These are phyloP conservation scores for Rostratula benghalensis DNA, from an alignment of 2,113 vertebrate species.

Conservation along the genomic window DNA sequence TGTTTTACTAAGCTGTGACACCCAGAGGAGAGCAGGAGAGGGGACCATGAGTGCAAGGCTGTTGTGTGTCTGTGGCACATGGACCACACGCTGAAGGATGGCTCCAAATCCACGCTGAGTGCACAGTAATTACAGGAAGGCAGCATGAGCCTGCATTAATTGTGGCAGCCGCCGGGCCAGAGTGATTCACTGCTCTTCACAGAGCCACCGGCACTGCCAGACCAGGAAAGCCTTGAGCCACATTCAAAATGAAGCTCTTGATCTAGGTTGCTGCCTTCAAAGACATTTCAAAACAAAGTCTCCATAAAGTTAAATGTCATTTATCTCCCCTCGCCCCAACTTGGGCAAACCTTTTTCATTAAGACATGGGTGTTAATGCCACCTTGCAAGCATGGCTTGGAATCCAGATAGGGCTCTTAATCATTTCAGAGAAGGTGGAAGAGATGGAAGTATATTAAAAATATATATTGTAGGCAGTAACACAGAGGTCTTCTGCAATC, in stretches of 20 bases:
- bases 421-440: neutral
- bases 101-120: neutral
- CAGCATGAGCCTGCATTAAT: neutral
- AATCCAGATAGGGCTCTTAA: neutral
- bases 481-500: neutral
- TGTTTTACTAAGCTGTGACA: neutral
- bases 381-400: neutral
- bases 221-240: neutral
- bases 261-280: neutral
- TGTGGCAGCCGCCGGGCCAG: neutral
- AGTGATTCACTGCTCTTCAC: neutral
- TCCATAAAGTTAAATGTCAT: neutral
- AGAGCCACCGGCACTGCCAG: accelerated
- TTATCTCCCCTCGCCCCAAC: neutral
- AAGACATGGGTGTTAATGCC: neutral
- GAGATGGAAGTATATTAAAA: neutral
- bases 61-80: neutral
- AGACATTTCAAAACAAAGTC: neutral
- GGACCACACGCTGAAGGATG: neutral
- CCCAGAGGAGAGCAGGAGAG: neutral
- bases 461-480: neutral
- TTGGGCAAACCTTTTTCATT: neutral
- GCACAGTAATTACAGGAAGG: constrained; percentile 9
- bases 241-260: neutral
- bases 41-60: neutral